These are phyloP conservation scores for Pristiophorus japonicus DNA, from an alignment of 2,113 vertebrate species.

Conservation along the genomic window DNA sequence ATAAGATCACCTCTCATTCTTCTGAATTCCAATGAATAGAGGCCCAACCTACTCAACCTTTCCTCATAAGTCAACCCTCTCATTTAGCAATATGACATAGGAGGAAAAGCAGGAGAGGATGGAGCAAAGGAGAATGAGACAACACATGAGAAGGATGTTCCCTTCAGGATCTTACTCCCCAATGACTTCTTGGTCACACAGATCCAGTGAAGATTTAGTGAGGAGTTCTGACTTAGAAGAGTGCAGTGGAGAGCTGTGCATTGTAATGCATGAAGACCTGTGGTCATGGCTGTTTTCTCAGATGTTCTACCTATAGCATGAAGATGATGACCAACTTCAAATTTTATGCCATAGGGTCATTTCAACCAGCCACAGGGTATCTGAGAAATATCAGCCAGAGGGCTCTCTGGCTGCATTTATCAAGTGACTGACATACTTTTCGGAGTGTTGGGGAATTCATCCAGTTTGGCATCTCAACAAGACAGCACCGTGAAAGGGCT, in stretches of 20 bases:
- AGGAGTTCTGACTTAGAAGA: neutral
- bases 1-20: too few species aligned
- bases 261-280: neutral
- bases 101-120: too few species aligned
- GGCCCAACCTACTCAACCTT: too few species aligned
- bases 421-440: neutral
- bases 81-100: too few species aligned
- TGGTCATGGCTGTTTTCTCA: neutral
- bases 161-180: neutral
- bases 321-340: neutral
- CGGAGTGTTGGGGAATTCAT: neutral
- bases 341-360: neutral
- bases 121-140: too few species aligned
- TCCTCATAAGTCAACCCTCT: too few species aligned
- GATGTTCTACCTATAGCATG: neutral
- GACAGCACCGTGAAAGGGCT: neutral
- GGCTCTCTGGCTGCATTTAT: neutral
- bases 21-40: too few species aligned
- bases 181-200: neutral
- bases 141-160: too few species aligned
- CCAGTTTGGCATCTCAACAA: neutral
- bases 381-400: neutral
- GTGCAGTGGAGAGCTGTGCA: neutral
- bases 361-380: neutral
- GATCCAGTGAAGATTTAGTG: neutral